Evolutionary conservation across 2,113 vertebrate genomes (phyloP).

Genomic region (Pavo muticus): DNA sequence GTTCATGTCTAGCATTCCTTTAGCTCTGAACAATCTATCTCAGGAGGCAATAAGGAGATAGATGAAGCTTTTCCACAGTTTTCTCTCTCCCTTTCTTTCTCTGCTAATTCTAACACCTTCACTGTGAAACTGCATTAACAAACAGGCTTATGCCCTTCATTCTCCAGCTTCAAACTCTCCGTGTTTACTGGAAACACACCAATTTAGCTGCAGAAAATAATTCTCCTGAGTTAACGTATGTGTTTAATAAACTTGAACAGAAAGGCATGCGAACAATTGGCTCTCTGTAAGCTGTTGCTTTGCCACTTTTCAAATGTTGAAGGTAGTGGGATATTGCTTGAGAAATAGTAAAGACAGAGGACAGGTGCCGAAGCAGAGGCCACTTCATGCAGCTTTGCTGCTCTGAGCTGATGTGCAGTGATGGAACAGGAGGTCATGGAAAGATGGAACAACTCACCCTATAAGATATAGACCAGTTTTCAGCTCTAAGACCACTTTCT

Average conservation of each 20-base stretch:
- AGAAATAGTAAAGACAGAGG: background rate
- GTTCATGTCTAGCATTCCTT: constrained; percentile 67
- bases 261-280: background rate
- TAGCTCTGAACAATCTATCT: constrained; percentile 73
- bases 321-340: background rate
- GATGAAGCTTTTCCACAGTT: constrained; percentile 67
- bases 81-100: constrained; percentile 49
- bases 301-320: background rate
- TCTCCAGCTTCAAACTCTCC: background rate
- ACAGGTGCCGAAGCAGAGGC: background rate
- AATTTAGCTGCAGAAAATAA: constrained; percentile 34
- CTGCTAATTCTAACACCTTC: constrained; percentile 73
- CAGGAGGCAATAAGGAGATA: constrained; percentile 76
- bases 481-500: background rate
- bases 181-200: background rate
- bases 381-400: background rate
- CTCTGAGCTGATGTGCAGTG: background rate
- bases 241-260: background rate
- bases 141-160: constrained; percentile 43
- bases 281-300: background rate
- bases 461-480: background rate
- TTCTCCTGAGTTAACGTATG: background rate
- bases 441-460: background rate
- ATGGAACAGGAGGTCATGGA: background rate
- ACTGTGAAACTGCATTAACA: constrained; percentile 70